Evolutionary conservation across 1,140 invertebrate species (phyloP).

Genomic region (Drosophila baimaii): DNA sequence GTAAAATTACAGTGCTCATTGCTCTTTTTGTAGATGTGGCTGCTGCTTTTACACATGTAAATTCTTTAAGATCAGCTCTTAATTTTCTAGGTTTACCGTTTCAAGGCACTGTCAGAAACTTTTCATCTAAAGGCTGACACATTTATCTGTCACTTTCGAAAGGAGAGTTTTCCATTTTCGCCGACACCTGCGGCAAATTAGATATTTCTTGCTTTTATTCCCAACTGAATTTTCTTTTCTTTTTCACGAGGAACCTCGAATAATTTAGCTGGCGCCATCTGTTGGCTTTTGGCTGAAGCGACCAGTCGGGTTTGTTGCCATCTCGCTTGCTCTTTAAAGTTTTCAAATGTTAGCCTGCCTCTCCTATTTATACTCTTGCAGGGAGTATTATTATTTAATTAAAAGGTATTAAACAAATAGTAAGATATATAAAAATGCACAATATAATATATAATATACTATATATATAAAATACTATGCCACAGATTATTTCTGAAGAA

Average conservation of each 20-base stretch:
- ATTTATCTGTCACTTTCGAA: conserved; percentile 17
- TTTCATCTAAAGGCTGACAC: conserved; percentile 5
- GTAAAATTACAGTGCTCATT: conserved; percentile 39
- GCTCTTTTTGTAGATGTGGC: conserved; percentile 27
- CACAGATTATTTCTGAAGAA: too few species aligned
- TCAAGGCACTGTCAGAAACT: conserved; percentile 45
- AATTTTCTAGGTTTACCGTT: too few species aligned
- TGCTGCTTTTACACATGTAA: conserved; percentile 4
- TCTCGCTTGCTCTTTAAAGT: conserved; percentile 10
- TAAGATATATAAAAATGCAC: too few species aligned
- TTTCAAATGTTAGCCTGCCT: conserved; percentile 12
- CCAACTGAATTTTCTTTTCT: conserved; percentile 21
- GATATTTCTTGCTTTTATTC: conserved; percentile 17
- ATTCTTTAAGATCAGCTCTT: not conserved
- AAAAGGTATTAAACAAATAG: too few species aligned
- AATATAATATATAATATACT: too few species aligned
- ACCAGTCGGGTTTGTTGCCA: conserved; percentile 1
- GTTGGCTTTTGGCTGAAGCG: conserved; percentile 30
- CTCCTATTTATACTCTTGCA: not conserved
- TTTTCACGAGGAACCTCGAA: not conserved
- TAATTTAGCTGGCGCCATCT: conserved; percentile 50
- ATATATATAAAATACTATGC: too few species aligned
- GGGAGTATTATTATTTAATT: not conserved
- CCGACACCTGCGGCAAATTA: conserved; percentile 18
- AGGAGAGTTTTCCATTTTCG: conserved; percentile 35